Base-by-base conservation (phyloP, 2,888 invertebrate genomes). In the Pristionchus arcanus region DNA sequence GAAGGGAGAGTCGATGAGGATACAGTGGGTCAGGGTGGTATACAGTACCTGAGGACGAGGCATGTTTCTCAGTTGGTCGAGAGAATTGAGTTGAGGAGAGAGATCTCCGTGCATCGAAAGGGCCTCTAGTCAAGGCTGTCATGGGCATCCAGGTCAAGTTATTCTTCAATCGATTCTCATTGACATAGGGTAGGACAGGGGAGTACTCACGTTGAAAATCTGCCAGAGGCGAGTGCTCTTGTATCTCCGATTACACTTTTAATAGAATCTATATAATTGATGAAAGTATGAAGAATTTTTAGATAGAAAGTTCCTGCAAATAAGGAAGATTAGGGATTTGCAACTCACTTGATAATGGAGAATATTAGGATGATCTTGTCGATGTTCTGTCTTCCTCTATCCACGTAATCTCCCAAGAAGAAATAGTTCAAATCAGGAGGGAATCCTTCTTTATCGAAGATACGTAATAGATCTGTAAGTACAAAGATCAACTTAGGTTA, bases 61-160 rank as follows among this genome's bases (percentile, higher is more conserved):
- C 42, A 93, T 74, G 28, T 55, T 84, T 71, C 94, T 90, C 66
- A 94, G 91, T 89, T 94, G 94, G 87, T 94, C 93, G 71, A 94
- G 89, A 53, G 81, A 87, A 55, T 74, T 63, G 37, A 94, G 91
- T 49, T 93, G 91, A 15, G 93, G 94, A 7, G 94, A 94, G 83
- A 94, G 92, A 13, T 94, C 94, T 16, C 94, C 94, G 89, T 94
- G 94, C 93, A 93, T 93, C 89, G 92, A 93, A 16, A 93, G 91
- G 91, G 19, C 92, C 92, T 37, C 93, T 93, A 77, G 94, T 94
- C 63, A 94, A 90, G 16, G 92, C 94, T 86, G 91, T 91, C 84
- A 94, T 90, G 2, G 94, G 94, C 94, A 94, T 94, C 93, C 93
- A 94, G 91, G 93, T 93, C 92, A 94, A 94, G 1, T 93, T 92